phyloP scores from a whole-genome alignment of 2,113 vertebrate genomes.

The Sapajus apella region DNA sequence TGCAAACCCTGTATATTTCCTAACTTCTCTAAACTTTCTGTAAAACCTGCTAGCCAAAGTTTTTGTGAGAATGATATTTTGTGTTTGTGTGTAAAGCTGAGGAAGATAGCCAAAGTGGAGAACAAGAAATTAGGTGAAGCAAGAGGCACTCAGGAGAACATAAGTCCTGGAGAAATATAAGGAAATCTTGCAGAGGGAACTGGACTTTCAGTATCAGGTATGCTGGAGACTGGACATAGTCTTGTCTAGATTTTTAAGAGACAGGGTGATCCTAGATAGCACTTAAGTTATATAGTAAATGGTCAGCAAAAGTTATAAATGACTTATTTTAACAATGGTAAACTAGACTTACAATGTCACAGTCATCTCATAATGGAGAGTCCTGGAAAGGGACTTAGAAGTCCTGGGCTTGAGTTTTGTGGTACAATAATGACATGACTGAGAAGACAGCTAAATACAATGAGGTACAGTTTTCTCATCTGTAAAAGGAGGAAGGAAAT shows the following conservation, averaged over 20 bases:
- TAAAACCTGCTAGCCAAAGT: neutral
- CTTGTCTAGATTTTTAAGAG: neutral
- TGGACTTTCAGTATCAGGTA: neutral
- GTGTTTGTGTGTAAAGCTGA: neutral
- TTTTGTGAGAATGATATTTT: neutral
- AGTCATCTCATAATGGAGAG: neutral
- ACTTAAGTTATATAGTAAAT: neutral
- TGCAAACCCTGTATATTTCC: neutral
- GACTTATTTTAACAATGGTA: neutral
- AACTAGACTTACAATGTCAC: neutral
- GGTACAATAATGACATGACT: neutral
- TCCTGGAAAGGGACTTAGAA: neutral
- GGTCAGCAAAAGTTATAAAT: neutral
- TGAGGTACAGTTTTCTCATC: neutral
- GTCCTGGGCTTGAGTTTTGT: neutral
- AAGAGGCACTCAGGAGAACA: neutral
- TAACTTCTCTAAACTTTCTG: neutral
- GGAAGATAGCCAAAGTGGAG: neutral
- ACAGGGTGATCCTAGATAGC: neutral
- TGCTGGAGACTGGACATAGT: neutral
- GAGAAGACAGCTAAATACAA: neutral
- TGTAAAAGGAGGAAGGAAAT: neutral
- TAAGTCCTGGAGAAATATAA: neutral
- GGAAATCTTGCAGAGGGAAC: neutral
- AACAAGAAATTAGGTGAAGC: neutral